Evolutionary conservation across 2,113 vertebrate species (phyloP), one percentile per base, ranked within the genome.

Genomic region (Prochilodus magdalenae): DNA sequence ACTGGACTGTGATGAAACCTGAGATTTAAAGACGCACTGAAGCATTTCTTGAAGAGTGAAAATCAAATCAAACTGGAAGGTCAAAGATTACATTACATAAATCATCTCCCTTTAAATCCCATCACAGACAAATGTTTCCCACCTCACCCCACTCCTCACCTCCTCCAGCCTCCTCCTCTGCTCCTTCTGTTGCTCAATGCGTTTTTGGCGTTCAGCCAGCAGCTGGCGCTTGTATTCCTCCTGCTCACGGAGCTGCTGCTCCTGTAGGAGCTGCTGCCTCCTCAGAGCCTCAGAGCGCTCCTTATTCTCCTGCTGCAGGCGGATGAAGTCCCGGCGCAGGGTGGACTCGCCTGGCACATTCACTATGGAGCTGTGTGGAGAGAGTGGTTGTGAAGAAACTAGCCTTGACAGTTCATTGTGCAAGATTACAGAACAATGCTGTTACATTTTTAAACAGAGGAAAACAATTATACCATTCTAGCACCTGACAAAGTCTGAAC

Each of bases 141-240:
- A 49, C n/a, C 18, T 33, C 10, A 15, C 7, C 33, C 18, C 16
- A 49, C 20, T 11, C 14, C 81, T 73, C 89, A 99, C 98, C 96
- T 99, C 97, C 92, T 99, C 97, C 86, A 98, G 91, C 70, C 95
- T 90, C 26, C 96, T 85, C 77, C 98, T 94, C 93, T 99, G 97
- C 89, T 98, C 97, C 91, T 97, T 97, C 93, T 99, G 98, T 90
- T 98, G 97, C 91, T 99, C 97, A 0, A 99, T 98, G 86, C 97
- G 95, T 82, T 99, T 99, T 93, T 99, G 97, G 81, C 98, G 92
- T 92, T 99, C 98, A 0, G 97, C 97, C 94, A 99, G 87, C 71
- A 99, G 87, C 33, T 98, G 93, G 80, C 97, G 91, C 91, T 99
- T 98, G 93, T 98, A 97, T 87, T 98, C 97, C 86, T 99, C 98